Percentiles rank a stretch among this genome's conserved stretches.
phyloP scores from a whole-genome alignment of 2,797 vertebrate genomes.

The Miichthys miiuy region DNA sequence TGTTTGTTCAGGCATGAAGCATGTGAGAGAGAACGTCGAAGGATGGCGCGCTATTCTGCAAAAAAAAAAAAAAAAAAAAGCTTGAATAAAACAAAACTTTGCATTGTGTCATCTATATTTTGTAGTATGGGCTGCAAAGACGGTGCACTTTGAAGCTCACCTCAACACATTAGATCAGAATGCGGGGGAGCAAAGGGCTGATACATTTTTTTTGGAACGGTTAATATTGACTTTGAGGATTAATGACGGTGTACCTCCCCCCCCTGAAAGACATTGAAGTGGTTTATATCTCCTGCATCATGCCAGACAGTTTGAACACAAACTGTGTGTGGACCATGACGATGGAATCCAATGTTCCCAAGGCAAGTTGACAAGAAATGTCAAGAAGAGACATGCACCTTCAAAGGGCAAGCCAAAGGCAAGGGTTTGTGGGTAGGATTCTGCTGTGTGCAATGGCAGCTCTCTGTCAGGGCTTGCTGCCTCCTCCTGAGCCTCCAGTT shows the following conservation, averaged over 20 bases:
- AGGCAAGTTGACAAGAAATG: constrained; percentile 83
- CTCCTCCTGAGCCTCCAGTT: constrained; percentile 67
- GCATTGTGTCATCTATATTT: constrained; percentile 13
- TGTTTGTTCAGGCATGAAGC: constrained; percentile 23
- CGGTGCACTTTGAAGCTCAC: constrained; percentile 23
- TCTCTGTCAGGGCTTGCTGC: constrained; percentile 87
- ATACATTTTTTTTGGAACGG: constrained; percentile 32
- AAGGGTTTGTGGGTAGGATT: constrained; percentile 81
- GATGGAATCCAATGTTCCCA: constrained; percentile 81
- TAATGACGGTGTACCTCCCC: constrained; percentile 59
- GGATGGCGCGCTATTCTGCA: neutral
- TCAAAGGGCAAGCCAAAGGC: constrained; percentile 84
- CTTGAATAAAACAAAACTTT: constrained; percentile 16
- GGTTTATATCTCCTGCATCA: constrained; percentile 68
- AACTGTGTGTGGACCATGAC: constrained; percentile 64
- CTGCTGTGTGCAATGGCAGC: constrained; percentile 75
- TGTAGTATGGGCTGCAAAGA: constrained; percentile 2
- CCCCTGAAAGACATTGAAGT: constrained; percentile 58
- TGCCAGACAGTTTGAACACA: constrained; percentile 75
- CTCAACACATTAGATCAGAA: constrained; percentile 16
- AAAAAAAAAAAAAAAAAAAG: constrained; percentile 15
- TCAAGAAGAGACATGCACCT: constrained; percentile 85
- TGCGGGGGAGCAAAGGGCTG: neutral
- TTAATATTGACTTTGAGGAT: constrained; percentile 54
- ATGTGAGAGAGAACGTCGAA: constrained; percentile 1